phyloP scores from a whole-genome alignment of 2,113 vertebrate species.

The Cyanoliseus patagonus region DNA sequence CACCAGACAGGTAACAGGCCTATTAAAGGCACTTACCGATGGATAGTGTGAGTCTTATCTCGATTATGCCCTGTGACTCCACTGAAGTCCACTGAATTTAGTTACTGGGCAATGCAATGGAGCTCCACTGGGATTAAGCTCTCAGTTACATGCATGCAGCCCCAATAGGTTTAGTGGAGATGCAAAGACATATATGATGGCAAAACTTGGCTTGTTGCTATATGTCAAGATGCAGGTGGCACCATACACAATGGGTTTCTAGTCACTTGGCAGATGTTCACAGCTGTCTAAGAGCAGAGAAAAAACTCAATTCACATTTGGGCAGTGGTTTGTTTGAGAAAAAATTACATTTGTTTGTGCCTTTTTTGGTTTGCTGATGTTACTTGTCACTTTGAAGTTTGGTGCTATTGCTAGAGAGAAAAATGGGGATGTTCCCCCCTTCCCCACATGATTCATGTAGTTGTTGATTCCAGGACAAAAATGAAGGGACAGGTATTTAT shows the following conservation, averaged over 20 bases:
- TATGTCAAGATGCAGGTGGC: slow-evolving; percentile 16
- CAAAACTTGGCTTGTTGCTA: background rate
- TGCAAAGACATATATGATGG: background rate
- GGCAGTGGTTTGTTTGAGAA: background rate
- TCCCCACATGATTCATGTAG: background rate
- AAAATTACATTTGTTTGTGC: background rate
- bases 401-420: background rate
- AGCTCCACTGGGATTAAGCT: background rate
- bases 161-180: background rate
- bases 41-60: background rate
- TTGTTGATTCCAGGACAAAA: background rate
- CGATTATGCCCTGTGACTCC: background rate
- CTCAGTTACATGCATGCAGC: slow-evolving; percentile 7
- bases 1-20: background rate
- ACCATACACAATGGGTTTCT: background rate
- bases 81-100: background rate
- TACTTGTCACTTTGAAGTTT: background rate
- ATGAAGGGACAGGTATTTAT: background rate
- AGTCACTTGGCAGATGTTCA: slow-evolving; percentile 48
- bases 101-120: background rate
- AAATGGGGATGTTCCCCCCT: background rate
- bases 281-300: slow-evolving; percentile 33
- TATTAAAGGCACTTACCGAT: background rate
- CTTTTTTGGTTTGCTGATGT: background rate
- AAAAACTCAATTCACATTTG: background rate